Percentiles rank a stretch among this genome's conserved stretches.
Evolutionary conservation across 2,797 vertebrate species (phyloP).

Genomic region (Percopsis omiscomaycus): DNA sequence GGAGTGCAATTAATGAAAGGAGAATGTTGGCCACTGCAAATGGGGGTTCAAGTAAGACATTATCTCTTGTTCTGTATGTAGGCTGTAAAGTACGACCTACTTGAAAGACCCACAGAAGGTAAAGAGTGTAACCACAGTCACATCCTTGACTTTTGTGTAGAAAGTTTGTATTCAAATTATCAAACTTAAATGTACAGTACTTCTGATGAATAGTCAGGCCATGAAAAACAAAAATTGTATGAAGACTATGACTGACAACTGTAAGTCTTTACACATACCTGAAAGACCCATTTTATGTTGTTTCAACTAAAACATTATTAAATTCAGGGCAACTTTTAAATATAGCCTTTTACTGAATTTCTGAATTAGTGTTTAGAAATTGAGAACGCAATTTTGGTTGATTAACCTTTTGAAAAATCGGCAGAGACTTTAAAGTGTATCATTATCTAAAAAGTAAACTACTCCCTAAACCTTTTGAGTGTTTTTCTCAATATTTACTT

Average conservation of each 20-base stretch:
- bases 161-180: conserved; percentile 46
- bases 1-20: conserved; percentile 8
- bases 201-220: no score
- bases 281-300: no score
- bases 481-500: conserved; percentile 17
- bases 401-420: conserved; percentile 12
- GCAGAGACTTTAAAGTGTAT: conserved; percentile 15
- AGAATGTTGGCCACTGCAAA: conserved; percentile 16
- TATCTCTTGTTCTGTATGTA: conserved; percentile 36
- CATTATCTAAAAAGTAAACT: conserved; percentile 19
- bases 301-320: no score
- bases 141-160: conserved; percentile 32
- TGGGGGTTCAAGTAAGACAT: conserved; percentile 15
- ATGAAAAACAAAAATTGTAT: no score
- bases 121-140: conserved; percentile 13
- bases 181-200: conserved; percentile 14
- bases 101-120: conserved; percentile 20
- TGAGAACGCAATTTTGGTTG: not conserved
- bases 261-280: no score
- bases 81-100: conserved; percentile 18
- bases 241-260: no score
- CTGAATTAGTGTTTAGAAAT: not conserved
- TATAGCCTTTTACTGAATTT: not conserved
- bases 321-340: no score
- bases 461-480: conserved; percentile 11